Evolutionary conservation across 35 echinoderm and acorn worm genomes (phyloP).

Genomic region (Apostichopus californicus): DNA sequence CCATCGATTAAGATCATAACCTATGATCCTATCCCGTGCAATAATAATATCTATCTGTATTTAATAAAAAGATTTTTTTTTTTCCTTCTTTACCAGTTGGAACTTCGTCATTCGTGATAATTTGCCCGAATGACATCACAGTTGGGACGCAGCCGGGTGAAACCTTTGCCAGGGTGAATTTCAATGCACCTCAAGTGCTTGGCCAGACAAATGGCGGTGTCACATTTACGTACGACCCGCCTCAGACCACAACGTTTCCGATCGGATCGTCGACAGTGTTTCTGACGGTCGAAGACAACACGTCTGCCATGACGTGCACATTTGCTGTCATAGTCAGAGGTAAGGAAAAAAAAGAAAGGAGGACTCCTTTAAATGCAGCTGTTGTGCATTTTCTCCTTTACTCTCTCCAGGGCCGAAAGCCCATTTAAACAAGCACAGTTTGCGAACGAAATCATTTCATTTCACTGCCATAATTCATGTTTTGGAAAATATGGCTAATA

Average conservation of each 20-base stretch:
- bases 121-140: not conserved
- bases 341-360: not conserved
- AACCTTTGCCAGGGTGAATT: not conserved
- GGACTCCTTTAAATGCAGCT: no score
- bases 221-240: not conserved
- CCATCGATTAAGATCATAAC: no score
- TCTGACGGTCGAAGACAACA: not conserved
- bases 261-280: not conserved
- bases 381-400: no score
- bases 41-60: no score
- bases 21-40: no score
- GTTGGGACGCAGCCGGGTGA: not conserved
- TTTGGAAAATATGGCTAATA: no score
- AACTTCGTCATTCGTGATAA: not conserved
- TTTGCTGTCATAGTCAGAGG: not conserved
- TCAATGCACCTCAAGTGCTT: not conserved
- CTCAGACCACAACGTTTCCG: not conserved
- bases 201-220: not conserved
- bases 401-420: no score
- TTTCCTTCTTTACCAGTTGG: not conserved
- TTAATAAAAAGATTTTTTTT: no score
- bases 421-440: no score
- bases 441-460: no score
- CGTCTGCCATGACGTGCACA: not conserved
- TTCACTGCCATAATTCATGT: no score